Percentiles rank a stretch among this genome's conserved stretches.
These are phyloP conservation scores for Spatulosminthurus flaviceps DNA, from an alignment of 2,888 invertebrate species.

Conservation along the genomic window DNA sequence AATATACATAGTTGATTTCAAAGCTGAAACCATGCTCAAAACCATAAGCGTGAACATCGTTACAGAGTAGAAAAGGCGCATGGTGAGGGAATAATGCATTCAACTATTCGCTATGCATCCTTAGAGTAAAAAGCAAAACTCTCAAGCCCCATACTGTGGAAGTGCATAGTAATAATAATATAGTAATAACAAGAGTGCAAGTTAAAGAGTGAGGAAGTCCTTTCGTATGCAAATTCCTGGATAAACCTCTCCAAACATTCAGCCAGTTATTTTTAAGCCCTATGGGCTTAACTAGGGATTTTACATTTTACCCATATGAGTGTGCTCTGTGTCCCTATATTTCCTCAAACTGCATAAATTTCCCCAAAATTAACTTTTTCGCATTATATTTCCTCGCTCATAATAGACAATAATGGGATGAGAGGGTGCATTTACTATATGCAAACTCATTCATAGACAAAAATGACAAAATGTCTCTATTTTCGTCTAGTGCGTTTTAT, in stretches of 20 bases:
- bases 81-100: slow-evolving; percentile 4
- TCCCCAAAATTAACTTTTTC: slow-evolving; percentile 1
- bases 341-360: not conserved
- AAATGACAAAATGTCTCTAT: no score
- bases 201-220: not conserved
- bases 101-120: slow-evolving; percentile 11
- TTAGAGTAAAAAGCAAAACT: not conserved
- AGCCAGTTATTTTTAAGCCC: slow-evolving; percentile 5
- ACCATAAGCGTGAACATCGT: slow-evolving; percentile 18
- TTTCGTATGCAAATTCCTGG: slow-evolving; percentile 9
- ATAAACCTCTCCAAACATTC: not conserved
- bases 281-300: not conserved
- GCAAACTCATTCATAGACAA: not conserved
- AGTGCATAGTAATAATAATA: slow-evolving; percentile 11
- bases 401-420: no score
- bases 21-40: not conserved
- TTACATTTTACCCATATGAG: no score
- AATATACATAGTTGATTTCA: not conserved
- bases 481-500: no score
- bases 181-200: slow-evolving; percentile 11
- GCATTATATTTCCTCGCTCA: not conserved
- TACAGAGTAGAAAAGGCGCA: not conserved
- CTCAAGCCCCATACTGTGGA: slow-evolving; percentile 3
- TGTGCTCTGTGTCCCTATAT: not conserved
- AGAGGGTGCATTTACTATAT: not conserved